A percentile compares a stretch with the other conserved stretches of the same genome.
Evolutionary conservation across 1,140 invertebrate genomes (phyloP).

Genomic region (Aradophagus sp.): DNA sequence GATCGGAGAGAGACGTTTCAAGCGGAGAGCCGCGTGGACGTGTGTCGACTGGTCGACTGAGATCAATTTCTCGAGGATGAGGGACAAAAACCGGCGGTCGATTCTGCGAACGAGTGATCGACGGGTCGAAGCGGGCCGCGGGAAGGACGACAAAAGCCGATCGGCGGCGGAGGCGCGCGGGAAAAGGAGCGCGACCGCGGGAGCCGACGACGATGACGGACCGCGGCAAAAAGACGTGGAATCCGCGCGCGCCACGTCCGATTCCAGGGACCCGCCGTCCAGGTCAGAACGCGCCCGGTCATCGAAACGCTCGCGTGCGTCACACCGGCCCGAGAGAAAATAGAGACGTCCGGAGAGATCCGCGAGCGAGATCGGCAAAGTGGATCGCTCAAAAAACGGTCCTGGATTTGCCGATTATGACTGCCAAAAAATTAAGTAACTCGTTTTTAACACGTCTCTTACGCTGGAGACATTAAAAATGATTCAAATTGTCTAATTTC

Average conservation of each 20-base stretch:
- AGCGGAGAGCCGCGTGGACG: slow-evolving; percentile 25
- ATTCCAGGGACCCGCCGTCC: slow-evolving; percentile 56
- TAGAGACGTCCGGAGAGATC: slow-evolving; percentile 19
- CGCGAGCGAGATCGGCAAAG: too few relatives aligned
- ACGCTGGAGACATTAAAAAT: too few relatives aligned
- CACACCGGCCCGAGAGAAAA: neutral
- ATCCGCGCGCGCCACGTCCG: slow-evolving; percentile 35
- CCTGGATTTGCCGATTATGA: too few relatives aligned
- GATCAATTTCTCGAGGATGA: slow-evolving; percentile 61
- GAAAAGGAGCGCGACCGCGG: neutral
- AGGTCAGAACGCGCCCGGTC: neutral
- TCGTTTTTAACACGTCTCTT: too few relatives aligned
- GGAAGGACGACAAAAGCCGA: slow-evolving; percentile 16
- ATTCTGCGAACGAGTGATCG: slow-evolving; percentile 60
- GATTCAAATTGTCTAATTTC: too few relatives aligned
- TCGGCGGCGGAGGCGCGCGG: slow-evolving; percentile 17
- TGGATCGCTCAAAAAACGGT: too few relatives aligned
- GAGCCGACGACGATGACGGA: slow-evolving; percentile 29
- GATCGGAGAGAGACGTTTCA: neutral
- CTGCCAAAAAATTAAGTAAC: too few relatives aligned
- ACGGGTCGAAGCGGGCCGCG: slow-evolving; percentile 16
- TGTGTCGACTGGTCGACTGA: slow-evolving; percentile 61
- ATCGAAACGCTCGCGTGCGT: too few relatives aligned
- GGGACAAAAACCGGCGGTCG: slow-evolving; percentile 55
- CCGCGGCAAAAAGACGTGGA: slow-evolving; percentile 30